These are phyloP conservation scores for Telmatochromis sp. DNA, from an alignment of 2,113 vertebrate genomes.

Conservation along the genomic window DNA sequence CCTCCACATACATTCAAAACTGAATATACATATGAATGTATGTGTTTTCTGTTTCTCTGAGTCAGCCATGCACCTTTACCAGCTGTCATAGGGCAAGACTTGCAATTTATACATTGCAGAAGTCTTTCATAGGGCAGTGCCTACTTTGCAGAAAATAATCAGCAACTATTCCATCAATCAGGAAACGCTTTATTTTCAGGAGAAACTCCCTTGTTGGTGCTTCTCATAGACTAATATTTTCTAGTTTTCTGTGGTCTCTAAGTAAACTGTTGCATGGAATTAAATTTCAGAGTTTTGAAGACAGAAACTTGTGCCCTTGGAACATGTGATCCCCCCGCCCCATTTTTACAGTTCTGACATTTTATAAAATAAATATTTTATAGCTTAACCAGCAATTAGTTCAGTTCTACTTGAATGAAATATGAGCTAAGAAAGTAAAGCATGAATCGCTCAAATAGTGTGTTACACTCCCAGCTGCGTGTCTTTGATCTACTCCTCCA, in stretches of 20 bases:
- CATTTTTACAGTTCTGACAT: not conserved
- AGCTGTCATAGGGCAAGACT: not conserved
- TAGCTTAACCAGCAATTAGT: not conserved
- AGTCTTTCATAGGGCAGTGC: not conserved
- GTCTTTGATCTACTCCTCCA: constrained; percentile 8
- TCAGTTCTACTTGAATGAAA: not conserved
- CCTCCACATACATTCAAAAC: not conserved
- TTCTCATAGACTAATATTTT: not conserved
- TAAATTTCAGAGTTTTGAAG: not conserved
- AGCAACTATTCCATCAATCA: not conserved
- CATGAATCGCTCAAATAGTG: not conserved
- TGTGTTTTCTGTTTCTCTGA: not conserved
- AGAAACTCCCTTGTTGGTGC: not conserved
- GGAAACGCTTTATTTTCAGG: not conserved
- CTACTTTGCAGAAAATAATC: not conserved
- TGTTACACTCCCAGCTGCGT: not conserved
- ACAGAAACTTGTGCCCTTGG: not conserved
- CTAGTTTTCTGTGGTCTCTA: not conserved
- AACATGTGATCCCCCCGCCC: not conserved
- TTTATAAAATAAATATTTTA: not conserved
- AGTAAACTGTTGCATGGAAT: not conserved
- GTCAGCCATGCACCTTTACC: not conserved
- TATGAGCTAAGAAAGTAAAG: not conserved
- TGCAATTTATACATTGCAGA: not conserved
- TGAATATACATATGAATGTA: not conserved